Base-by-base conservation (phyloP, 2,888 invertebrate genomes). In the Chouioia cunea region DNA sequence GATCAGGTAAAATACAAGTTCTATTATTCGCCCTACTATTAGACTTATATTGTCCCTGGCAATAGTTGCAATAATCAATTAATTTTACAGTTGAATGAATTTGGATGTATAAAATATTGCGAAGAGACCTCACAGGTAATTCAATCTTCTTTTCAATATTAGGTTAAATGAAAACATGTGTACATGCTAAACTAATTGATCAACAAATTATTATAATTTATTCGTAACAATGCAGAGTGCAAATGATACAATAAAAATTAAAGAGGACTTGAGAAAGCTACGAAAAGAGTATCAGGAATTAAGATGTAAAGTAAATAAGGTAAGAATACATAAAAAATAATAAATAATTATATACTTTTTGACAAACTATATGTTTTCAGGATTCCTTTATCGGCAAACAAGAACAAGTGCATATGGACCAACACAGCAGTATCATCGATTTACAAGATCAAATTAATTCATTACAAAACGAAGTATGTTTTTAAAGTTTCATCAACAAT, bases 391-490 rank as follows among this genome's bases (percentile, higher is more conserved):
- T 74, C 56, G 16, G 65, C n/a, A 75, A 74, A 57, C 72, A 74
- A 59, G 73, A 79, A 15, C 73, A 79, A 6, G 75, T 36, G 36
- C 36, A 36, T 36, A 54, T 77, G 14, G 73, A 76, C 56, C 77
- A 77, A 76, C 76, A 77, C 63, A 73, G 60, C 50, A 75, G 54
- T 64, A 71, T 77, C 53, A 66, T 65, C 20, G 78, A 79, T 53
- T 76, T 79, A 62, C 76, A 79, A 72, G 77, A 78, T 48, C 78
- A 81, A 76, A 65, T 82, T 56, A 76, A 74, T 60, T 70, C 74
- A 71, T 68, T 82, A 16, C 75, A 78, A 72, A 78, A 76, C 16
- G 80, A 82, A 74, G 82, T 82, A 76, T 62, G 23, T 54, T 60
- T 47, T 16, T 43, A 16, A 14, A 50, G 46, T 57, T 2, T 16